Evolutionary conservation across 2,797 vertebrate genomes (phyloP).

Genomic region (Chromobotia macracanthus): DNA sequence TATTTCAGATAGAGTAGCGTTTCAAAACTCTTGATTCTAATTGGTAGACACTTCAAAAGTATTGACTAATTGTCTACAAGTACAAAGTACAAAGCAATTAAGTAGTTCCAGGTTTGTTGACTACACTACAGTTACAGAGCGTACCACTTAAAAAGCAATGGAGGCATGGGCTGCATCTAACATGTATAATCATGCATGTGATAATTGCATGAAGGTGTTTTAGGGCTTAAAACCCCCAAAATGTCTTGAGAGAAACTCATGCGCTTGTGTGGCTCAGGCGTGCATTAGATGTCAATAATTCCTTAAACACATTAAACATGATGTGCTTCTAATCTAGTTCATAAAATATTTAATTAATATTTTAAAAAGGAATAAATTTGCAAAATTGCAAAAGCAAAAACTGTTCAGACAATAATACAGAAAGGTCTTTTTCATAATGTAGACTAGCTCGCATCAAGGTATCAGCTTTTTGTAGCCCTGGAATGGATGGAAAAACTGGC

Average conservation of each 20-base stretch:
- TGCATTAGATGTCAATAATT: no score
- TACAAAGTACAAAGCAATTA: neutral
- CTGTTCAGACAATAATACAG: neutral
- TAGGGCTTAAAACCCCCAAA: neutral
- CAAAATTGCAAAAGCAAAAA: neutral
- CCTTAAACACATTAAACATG: no score
- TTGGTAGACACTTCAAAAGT: neutral
- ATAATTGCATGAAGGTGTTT: no score
- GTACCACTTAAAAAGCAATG: neutral
- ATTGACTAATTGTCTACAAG: neutral
- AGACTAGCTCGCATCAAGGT: no score
- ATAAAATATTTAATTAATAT: no score
- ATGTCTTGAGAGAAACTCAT: neutral
- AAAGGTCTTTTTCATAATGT: neutral
- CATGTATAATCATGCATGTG: no score
- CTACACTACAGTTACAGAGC: neutral
- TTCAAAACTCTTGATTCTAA: neutral
- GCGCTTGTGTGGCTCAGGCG: no score
- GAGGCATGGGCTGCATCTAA: no score
- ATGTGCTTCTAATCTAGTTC: no score
- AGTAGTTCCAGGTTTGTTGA: neutral
- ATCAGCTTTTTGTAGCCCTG: neutral
- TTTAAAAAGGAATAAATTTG: neutral
- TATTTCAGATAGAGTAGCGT: neutral
- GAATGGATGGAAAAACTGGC: neutral